Evolutionary conservation across 2,797 vertebrate genomes (phyloP).

Genomic region (Champsocephalus gunnari): DNA sequence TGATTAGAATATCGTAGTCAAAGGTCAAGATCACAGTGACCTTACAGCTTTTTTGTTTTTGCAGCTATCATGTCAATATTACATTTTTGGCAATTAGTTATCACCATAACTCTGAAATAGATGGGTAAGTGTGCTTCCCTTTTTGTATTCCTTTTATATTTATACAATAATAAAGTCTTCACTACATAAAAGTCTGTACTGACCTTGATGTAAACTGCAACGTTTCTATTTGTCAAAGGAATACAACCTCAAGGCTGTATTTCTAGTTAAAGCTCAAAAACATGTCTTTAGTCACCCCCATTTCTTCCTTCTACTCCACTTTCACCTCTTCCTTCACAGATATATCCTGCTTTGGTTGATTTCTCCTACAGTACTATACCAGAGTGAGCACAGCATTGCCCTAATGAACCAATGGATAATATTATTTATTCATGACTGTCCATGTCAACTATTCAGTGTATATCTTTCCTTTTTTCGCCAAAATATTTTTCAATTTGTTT

Average conservation of each 20-base stretch:
- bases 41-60: not conserved
- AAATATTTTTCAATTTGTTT: slow-evolving; percentile 10
- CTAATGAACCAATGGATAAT: slow-evolving; percentile 36
- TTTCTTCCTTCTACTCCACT: slow-evolving; percentile 17
- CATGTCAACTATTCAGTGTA: slow-evolving; percentile 51
- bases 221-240: too few relatives aligned
- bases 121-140: not conserved
- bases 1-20: not conserved
- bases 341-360: slow-evolving; percentile 30
- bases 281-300: slow-evolving; percentile 9
- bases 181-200: too few relatives aligned
- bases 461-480: slow-evolving; percentile 9
- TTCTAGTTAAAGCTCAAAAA: slow-evolving; percentile 2
- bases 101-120: not conserved
- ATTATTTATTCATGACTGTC: slow-evolving; percentile 49
- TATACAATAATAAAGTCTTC: too few relatives aligned
- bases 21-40: not conserved
- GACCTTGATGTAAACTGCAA: too few relatives aligned
- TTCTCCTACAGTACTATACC: slow-evolving; percentile 23
- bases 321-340: slow-evolving; percentile 36
- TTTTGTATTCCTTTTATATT: too few relatives aligned
- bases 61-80: not conserved
- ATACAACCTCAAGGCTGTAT: too few relatives aligned
- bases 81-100: not conserved
- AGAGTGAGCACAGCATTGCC: slow-evolving; percentile 36